phyloP scores from a whole-genome alignment of 2,113 vertebrate genomes.

The Nipponia nippon region DNA sequence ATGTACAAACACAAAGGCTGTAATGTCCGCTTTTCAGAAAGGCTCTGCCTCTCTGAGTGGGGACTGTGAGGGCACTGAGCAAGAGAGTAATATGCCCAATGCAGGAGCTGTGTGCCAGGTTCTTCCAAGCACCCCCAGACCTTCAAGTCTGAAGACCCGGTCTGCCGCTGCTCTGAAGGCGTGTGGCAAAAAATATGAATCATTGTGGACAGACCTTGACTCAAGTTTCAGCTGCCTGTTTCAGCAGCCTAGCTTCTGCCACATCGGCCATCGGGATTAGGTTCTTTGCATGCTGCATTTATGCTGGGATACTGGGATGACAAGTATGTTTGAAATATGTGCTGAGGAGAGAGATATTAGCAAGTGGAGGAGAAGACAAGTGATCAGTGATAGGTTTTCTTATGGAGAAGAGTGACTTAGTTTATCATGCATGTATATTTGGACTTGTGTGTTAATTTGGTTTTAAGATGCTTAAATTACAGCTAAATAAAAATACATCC shows the following conservation, averaged over 20 bases:
- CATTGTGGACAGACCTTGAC: not conserved
- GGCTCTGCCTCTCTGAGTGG: not conserved
- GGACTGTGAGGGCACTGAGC: accelerated
- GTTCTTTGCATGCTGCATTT: not conserved
- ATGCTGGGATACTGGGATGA: not conserved
- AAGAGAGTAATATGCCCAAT: accelerated
- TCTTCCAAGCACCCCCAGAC: not conserved
- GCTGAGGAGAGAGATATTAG: not conserved
- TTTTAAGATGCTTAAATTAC: not conserved
- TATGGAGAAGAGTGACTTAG: not conserved
- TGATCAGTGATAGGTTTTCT: not conserved
- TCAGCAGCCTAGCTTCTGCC: not conserved
- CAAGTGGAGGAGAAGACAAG: not conserved
- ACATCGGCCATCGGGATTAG: accelerated
- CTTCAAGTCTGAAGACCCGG: not conserved
- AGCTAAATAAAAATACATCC: not conserved
- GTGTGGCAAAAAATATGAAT: not conserved
- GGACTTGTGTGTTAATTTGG: not conserved
- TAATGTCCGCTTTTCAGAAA: not conserved
- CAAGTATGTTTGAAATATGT: not conserved
- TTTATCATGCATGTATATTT: not conserved
- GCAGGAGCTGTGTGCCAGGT: not conserved
- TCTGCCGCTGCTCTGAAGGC: accelerated
- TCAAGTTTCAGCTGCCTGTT: not conserved
- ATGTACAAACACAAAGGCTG: not conserved